phyloP scores from a whole-genome alignment of 53 echinoderm and acorn worm genomes.

The Holothuria scabra region DNA sequence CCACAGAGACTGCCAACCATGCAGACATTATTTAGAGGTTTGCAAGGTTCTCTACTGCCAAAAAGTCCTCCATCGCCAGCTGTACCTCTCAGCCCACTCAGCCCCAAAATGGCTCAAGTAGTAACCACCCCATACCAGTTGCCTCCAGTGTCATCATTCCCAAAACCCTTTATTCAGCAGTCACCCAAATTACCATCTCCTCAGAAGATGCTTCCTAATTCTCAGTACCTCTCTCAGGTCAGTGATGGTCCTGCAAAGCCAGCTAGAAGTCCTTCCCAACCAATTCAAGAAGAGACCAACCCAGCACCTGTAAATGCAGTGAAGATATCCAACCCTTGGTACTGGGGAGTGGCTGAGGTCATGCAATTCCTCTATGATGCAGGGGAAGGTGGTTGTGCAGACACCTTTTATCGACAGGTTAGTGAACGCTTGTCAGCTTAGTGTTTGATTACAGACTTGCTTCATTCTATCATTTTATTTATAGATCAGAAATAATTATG shows the following conservation, averaged over 20 bases:
- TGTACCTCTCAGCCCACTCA: slow-evolving; percentile 8
- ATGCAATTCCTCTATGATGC: slow-evolving; percentile 91
- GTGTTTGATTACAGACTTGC: too few species aligned
- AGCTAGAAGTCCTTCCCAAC: slow-evolving; percentile 34
- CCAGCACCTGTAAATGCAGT: slow-evolving; percentile 28
- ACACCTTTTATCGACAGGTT: slow-evolving; percentile 95
- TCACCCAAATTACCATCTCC: slow-evolving; percentile 14
- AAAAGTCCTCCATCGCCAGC: slow-evolving; percentile 47
- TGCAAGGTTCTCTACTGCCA: slow-evolving; percentile 13
- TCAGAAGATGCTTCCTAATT: background rate
- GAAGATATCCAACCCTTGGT: slow-evolving; percentile 79
- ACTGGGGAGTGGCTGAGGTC: slow-evolving; percentile 86
- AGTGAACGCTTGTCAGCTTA: background rate
- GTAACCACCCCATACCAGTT: background rate
- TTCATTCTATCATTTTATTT: too few species aligned
- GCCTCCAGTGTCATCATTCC: background rate
- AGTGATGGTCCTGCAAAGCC: background rate
- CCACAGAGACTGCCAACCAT: slow-evolving; percentile 61
- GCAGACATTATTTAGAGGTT: slow-evolving; percentile 30
- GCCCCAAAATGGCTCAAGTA: background rate
- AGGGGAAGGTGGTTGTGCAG: slow-evolving; percentile 90
- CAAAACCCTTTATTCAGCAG: background rate
- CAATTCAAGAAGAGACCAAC: slow-evolving; percentile 21
- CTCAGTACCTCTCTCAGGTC: slow-evolving; percentile 3
- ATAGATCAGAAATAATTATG: too few species aligned